Percentiles rank a stretch among this genome's conserved stretches.
Evolutionary conservation across 2,797 vertebrate genomes (phyloP).

Genomic region (Sorex maritimensis): DNA sequence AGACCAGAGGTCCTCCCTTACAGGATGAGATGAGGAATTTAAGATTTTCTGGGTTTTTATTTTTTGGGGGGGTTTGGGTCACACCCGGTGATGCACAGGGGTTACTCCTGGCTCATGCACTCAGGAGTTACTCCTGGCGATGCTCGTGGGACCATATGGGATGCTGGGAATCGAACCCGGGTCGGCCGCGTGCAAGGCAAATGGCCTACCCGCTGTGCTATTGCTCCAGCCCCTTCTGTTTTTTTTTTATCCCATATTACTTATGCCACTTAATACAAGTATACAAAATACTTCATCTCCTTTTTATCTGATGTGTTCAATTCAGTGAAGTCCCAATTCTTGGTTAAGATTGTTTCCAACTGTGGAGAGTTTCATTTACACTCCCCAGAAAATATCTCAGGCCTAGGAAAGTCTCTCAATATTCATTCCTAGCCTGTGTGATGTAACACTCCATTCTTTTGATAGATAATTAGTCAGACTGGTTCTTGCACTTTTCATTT

Average conservation of each 20-base stretch:
- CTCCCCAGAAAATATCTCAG: slow-evolving; percentile 1
- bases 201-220: too few species aligned
- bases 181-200: too few species aligned
- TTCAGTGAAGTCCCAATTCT: not conserved
- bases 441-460: not conserved
- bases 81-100: too few species aligned
- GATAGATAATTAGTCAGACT: not conserved
- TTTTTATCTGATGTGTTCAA: not conserved
- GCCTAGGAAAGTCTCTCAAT: not conserved
- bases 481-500: not conserved
- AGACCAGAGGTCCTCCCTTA: not conserved
- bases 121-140: too few species aligned
- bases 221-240: not conserved
- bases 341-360: not conserved
- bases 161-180: too few species aligned
- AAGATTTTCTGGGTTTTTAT: not conserved
- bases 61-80: too few species aligned
- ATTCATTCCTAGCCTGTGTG: not conserved
- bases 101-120: too few species aligned
- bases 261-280: not conserved
- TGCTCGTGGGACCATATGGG: too few species aligned
- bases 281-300: not conserved
- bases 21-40: not conserved
- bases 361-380: not conserved
- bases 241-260: not conserved